Evolutionary conservation across 2,113 vertebrate species (phyloP), one percentile per base, ranked within the genome.

Genomic region (Petaurus breviceps): DNA sequence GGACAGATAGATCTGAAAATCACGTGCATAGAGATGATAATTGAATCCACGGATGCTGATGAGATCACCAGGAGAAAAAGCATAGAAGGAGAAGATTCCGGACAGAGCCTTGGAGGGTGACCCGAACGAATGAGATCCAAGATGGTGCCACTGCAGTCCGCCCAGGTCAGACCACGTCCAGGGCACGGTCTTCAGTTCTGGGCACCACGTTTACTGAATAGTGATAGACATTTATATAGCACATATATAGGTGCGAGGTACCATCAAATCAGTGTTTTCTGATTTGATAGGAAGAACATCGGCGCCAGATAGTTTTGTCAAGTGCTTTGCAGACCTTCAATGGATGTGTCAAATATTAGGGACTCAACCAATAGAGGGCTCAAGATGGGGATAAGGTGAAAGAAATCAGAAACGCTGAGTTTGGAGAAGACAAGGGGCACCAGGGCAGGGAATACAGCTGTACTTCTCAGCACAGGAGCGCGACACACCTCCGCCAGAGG

Each of bases 401-500:
- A 43, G n/a, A 43, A 43, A 84, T 43, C 22, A 43, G 61, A 37
- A n/a, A 77, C 5, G 37, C 14, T 77, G n/a, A 77, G 61, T 14
- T 2, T 4, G 57, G 28, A 6, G 61, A n/a, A 43, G 68, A 8
- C n/a, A 8, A 23, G n/a, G 6, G 68, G 16, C 0, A 43, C 37
- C 1, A 1, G 61, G 3, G 37, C 16, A 77, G 1, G 31, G 61
- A 37, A 37, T 2, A 9, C 61, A 0, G 3, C 11, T 2, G 31
- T 14, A 9, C 4, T 61, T 37, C 61, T 5, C 61, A 16, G 12
- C 31, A 16, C 3, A 68, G 0, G 37, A n/a, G 37, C 61, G 16
- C 37, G 14, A 77, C 61, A 6, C 3, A 19, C 4, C 61, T 2
- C 14, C 14, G 37, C 61, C 61, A 77, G 37, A 77, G 37, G 61